These are phyloP conservation scores for Hemistola chrysoprasaria DNA, from an alignment of 2,888 invertebrate genomes.

Conservation along the genomic window DNA sequence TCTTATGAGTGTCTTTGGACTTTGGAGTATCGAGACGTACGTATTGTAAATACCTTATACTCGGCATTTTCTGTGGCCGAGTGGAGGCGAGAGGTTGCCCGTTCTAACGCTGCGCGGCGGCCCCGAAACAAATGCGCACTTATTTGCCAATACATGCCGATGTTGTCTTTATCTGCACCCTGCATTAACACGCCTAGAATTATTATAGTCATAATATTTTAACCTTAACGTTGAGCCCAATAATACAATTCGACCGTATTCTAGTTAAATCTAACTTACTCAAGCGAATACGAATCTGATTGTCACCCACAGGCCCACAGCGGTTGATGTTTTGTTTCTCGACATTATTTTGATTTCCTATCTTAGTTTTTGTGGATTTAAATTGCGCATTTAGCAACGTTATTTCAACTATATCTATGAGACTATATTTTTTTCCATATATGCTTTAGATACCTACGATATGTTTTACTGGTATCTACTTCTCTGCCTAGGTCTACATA, in stretches of 20 bases:
- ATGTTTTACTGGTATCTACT: too few relatives aligned
- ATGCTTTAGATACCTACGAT: too few relatives aligned
- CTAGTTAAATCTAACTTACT: constrained; percentile 15
- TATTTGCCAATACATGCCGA: constrained; percentile 64
- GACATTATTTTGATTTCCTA: neutral
- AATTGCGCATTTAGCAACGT: too few relatives aligned
- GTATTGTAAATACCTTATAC: constrained; percentile 2
- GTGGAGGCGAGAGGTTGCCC: constrained; percentile 68
- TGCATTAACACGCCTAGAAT: constrained; percentile 10
- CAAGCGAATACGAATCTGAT: constrained; percentile 17
- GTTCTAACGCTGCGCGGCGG: constrained; percentile 67
- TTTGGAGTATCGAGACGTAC: too few relatives aligned
- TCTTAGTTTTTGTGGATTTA: neutral
- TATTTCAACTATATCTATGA: too few relatives aligned
- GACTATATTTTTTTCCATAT: too few relatives aligned
- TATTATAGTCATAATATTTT: constrained; percentile 18
- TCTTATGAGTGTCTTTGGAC: too few relatives aligned
- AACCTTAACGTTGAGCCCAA: constrained; percentile 17
- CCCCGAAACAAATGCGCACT: constrained; percentile 72
- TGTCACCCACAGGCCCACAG: constrained; percentile 1
- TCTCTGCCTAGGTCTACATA: too few relatives aligned
- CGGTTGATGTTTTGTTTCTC: neutral
- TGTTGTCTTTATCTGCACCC: constrained; percentile 18
- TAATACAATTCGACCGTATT: constrained; percentile 21
- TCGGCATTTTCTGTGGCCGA: constrained; percentile 23